phyloP scores from a whole-genome alignment of 2,797 vertebrate genomes.

The Poecilia picta region DNA sequence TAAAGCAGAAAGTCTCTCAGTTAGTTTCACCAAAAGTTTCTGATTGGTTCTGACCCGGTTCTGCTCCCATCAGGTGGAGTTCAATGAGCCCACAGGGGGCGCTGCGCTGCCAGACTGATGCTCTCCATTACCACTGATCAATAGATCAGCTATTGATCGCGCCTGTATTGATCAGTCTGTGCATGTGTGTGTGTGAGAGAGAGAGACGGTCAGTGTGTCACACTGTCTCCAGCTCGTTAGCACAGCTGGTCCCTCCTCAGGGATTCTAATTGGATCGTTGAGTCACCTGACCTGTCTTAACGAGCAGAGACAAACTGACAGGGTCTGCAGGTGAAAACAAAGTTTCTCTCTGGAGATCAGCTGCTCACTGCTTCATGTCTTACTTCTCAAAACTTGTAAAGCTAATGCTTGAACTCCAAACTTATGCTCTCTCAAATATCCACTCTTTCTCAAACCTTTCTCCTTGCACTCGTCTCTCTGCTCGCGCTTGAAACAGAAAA shows the following conservation, averaged over 20 bases:
- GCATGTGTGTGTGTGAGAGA: slow-evolving; percentile 20
- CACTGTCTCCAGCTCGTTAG: slow-evolving; percentile 40
- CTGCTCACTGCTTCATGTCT: not conserved
- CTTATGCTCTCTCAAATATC: too few species aligned
- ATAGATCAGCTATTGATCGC: slow-evolving; percentile 49
- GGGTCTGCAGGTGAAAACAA: not conserved
- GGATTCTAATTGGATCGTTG: slow-evolving; percentile 32
- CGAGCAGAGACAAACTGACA: slow-evolving; percentile 18
- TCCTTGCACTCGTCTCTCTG: too few species aligned
- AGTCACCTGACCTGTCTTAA: slow-evolving; percentile 34
- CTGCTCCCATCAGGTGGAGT: not conserved
- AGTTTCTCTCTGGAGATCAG: slow-evolving; percentile 10
- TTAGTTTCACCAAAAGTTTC: not conserved
- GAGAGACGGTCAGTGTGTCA: slow-evolving; percentile 11
- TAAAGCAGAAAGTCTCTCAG: not conserved
- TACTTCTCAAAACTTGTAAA: too few species aligned
- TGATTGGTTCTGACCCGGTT: not conserved
- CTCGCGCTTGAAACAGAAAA: too few species aligned
- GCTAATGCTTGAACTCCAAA: too few species aligned
- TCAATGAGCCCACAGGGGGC: not conserved
- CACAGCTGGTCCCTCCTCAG: slow-evolving; percentile 34
- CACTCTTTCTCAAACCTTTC: too few species aligned
- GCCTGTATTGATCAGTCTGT: slow-evolving; percentile 31
- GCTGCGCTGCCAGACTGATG: slow-evolving; percentile 45
- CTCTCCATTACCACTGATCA: slow-evolving; percentile 56